phyloP scores from a whole-genome alignment of 2,888 invertebrate species.

The Xanthostigma xanthostigma region DNA sequence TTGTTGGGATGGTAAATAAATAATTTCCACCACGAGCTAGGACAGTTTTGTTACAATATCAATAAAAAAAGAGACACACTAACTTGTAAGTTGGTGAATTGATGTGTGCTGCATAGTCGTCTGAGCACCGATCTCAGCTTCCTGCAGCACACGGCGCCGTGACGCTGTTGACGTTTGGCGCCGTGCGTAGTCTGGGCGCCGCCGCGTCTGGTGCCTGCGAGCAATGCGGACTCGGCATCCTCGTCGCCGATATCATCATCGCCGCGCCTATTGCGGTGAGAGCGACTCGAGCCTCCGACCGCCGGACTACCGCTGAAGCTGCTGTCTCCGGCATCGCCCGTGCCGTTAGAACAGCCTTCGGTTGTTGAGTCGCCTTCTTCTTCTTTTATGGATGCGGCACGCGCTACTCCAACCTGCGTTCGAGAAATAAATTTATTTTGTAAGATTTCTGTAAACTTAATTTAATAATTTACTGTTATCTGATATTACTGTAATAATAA shows the following conservation, averaged over 20 bases:
- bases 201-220: slow-evolving; percentile 16
- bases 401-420: slow-evolving; percentile 25
- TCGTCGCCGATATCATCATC: slow-evolving; percentile 20
- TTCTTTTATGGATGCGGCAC: slow-evolving; percentile 25
- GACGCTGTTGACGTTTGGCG: slow-evolving; percentile 15
- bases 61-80: slow-evolving; percentile 21
- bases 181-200: too few relatives aligned
- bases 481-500: too few relatives aligned
- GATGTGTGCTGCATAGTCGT: slow-evolving; percentile 53
- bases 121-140: slow-evolving; percentile 35
- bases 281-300: not conserved
- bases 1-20: too few relatives aligned
- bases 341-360: slow-evolving; percentile 20
- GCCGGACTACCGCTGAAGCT: slow-evolving; percentile 1
- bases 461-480: too few relatives aligned
- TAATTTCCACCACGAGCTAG: too few relatives aligned
- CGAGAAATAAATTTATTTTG: too few relatives aligned
- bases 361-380: slow-evolving; percentile 28
- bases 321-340: not conserved
- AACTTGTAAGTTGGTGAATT: slow-evolving; percentile 69
- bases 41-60: too few relatives aligned
- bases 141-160: slow-evolving; percentile 15
- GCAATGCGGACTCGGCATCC: slow-evolving; percentile 23
- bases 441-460: too few relatives aligned
- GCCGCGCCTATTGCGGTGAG: too few relatives aligned